Evolutionary conservation across 2,888 invertebrate species (phyloP), one percentile per base, ranked within the genome.

Genomic region (Craniophora ligustri): DNA sequence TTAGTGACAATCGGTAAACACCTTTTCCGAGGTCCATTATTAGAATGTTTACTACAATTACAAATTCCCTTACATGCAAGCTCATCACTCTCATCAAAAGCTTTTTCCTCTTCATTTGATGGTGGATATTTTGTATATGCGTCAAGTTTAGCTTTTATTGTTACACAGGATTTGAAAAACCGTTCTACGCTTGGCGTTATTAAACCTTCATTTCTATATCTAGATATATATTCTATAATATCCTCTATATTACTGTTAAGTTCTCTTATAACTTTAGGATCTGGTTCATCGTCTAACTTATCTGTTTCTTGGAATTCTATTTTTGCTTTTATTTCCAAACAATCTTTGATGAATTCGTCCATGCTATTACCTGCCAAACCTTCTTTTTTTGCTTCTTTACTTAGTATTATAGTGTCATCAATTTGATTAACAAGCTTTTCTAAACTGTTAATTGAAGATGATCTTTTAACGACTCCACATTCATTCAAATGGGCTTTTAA

Each of bases 341-440:
- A 85, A n/a, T 69, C 62, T 55, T 66, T 61, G 10, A 86, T 74
- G 19, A 84, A 80, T 5, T 73, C 50, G 13, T 83, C 79, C 21
- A 80, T 45, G 26, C 74, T 82, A 0, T 64, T 63, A 0, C 73
- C 54, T 15, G 81, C 50, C 4, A 82, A 41, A 7, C 81, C 79
- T 39, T 62, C 67, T 11, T 72, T 36, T 60, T 78, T 77, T 2
- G 75, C 77, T 63, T 74, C 62, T 46, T 62, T 73, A 18, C 76
- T 76, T 10, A 81, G 35, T 21, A 59, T 49, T 41, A 82, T 75
- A 3, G 78, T 75, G 23, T 75, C 58, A 30, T 80, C 64, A 16
- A 83, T 68, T 31, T 81, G 72, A 16, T 38, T 47, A 44, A 85
- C 40, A 50, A 65, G 45, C 13, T 45, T 54, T 30, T 55, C 41